A percentile compares a stretch with the other conserved stretches of the same genome.
phyloP scores from a whole-genome alignment of 2,888 invertebrate genomes.

The Ectemnius continuus region DNA sequence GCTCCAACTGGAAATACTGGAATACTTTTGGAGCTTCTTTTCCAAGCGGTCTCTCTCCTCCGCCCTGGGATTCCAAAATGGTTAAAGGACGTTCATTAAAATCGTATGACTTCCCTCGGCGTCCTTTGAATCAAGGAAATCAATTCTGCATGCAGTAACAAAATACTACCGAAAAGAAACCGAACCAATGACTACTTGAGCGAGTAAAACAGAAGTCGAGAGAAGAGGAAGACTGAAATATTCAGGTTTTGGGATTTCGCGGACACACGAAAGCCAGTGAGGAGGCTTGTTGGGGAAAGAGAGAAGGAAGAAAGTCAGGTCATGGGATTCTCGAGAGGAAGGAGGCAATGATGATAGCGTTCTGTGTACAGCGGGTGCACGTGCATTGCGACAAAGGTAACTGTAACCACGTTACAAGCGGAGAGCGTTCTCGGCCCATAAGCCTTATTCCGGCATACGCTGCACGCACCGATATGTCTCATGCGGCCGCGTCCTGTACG shows the following conservation, averaged over 20 bases:
- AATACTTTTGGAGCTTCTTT: constrained; percentile 12
- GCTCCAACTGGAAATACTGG: constrained; percentile 38
- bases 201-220: too few species aligned
- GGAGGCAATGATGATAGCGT: constrained; percentile 15
- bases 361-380: constrained; percentile 4
- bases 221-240: neutral
- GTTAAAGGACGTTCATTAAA: neutral
- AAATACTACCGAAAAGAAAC: too few species aligned
- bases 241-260: constrained; percentile 26
- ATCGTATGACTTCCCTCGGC: too few species aligned
- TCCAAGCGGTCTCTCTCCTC: neutral
- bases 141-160: too few species aligned
- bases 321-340: neutral
- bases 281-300: neutral
- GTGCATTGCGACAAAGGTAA: constrained; percentile 27
- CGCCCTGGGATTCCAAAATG: neutral
- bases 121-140: too few species aligned
- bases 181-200: too few species aligned
- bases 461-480: constrained; percentile 4
- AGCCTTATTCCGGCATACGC: constrained; percentile 4
- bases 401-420: constrained; percentile 19
- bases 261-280: neutral
- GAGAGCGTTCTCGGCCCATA: constrained; percentile 2
- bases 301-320: neutral
- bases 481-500: neutral